Evolutionary conservation across 2,888 invertebrate species (phyloP).

Genomic region (Aleiodes alternator): DNA sequence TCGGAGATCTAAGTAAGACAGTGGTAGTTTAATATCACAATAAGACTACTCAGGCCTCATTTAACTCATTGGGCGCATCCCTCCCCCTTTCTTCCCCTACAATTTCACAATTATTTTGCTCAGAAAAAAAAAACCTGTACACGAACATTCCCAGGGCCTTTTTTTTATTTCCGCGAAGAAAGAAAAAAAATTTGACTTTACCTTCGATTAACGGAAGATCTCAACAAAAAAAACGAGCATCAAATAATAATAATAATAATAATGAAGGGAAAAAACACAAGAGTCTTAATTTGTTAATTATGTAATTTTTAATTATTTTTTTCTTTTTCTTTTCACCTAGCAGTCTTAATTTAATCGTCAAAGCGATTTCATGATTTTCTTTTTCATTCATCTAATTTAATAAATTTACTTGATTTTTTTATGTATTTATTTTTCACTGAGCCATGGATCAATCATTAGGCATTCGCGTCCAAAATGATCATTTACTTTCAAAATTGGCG

Average conservation of each 20-base stretch:
- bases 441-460: constrained; percentile 2
- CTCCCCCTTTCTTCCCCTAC: neutral
- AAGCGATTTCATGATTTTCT: constrained; percentile 18
- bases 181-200: no score
- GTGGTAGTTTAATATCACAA: constrained; percentile 76
- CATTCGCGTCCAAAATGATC: constrained; percentile 1
- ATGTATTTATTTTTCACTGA: neutral
- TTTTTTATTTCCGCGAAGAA: no score
- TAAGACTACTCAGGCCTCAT: constrained; percentile 76
- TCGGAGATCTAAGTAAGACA: constrained; percentile 76
- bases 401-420: constrained; percentile 6
- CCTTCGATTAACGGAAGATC: no score
- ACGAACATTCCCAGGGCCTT: neutral
- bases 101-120: constrained; percentile 3
- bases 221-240: no score
- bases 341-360: constrained; percentile 34
- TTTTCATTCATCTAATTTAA: constrained; percentile 3
- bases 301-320: constrained; percentile 10
- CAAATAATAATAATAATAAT: no score
- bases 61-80: constrained; percentile 61
- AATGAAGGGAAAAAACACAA: constrained; percentile 4
- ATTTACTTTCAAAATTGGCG: constrained; percentile 11
- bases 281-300: constrained; percentile 3
- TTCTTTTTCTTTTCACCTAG: constrained; percentile 26
- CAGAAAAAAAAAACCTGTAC: no score